Conservation (phyloP, 2,888 invertebrate species). For the Lochmaea crataegi region DNA sequence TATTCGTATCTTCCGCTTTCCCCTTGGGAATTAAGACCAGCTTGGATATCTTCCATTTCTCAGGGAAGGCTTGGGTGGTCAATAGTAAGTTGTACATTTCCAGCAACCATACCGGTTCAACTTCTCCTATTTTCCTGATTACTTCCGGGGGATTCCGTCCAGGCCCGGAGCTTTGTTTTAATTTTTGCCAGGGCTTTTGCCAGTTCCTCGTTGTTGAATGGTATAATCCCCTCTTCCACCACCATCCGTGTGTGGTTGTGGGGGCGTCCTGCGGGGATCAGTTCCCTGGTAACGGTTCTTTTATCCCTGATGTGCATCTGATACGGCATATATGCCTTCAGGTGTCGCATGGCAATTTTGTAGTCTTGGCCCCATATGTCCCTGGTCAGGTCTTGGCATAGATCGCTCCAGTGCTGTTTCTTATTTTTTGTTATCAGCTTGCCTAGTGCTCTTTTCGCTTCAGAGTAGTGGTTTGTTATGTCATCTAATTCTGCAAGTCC, state of each 20-base stretch:
- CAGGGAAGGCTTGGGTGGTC: neutral
- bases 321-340: neutral
- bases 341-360: conserved; percentile 4
- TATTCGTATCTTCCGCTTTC: neutral
- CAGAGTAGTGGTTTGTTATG: neutral
- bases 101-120: neutral
- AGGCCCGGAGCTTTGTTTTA: neutral
- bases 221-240: neutral
- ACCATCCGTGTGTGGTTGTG: neutral
- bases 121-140: neutral
- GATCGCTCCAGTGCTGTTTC: neutral
- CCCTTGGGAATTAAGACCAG: conserved; percentile 17
- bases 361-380: neutral
- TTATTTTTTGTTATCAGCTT: neutral
- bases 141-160: neutral
- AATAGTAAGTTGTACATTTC: neutral
- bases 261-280: neutral
- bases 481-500: too few relatives aligned
- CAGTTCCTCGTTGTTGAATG: too few relatives aligned
- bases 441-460: neutral
- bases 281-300: neutral
- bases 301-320: neutral
- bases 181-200: neutral
- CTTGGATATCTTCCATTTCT: conserved; percentile 4
- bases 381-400: neutral